These are phyloP conservation scores for Drosophila guanche DNA, from an alignment of 1,140 invertebrate genomes.

Conservation along the genomic window DNA sequence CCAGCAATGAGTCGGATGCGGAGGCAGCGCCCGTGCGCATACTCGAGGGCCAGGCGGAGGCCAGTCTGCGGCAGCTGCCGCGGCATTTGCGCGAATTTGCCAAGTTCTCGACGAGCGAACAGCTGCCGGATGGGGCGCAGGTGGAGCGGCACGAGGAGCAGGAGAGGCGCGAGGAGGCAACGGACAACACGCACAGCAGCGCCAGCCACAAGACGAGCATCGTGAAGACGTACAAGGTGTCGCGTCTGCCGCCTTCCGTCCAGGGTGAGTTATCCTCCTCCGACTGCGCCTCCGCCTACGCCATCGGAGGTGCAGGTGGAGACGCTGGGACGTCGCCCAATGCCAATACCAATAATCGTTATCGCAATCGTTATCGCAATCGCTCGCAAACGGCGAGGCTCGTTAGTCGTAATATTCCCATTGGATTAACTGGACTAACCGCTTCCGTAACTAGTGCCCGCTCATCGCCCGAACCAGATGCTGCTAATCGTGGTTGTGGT, in stretches of 20 bases:
- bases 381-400: constrained; percentile 67
- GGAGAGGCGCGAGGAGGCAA: constrained; percentile 69
- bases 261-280: constrained; percentile 69
- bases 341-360: background rate
- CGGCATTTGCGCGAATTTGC: constrained; percentile 90
- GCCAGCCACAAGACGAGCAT: constrained; percentile 76
- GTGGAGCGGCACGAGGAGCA: constrained; percentile 70
- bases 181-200: constrained; percentile 83
- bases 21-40: constrained; percentile 85
- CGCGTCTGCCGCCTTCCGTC: constrained; percentile 72
- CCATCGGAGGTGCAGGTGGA: constrained; percentile 1
- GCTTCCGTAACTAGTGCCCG: constrained; percentile 42
- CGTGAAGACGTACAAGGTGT: constrained; percentile 79
- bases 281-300: too few species aligned
- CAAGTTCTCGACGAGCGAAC: constrained; percentile 77
- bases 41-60: constrained; percentile 84
- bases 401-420: constrained; percentile 70
- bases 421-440: constrained; percentile 38
- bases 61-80: constrained; percentile 87
- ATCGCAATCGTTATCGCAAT: constrained; percentile 55
- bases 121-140: constrained; percentile 64
- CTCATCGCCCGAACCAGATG: constrained; percentile 43
- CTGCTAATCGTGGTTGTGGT: constrained; percentile 60
- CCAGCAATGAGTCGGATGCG: constrained; percentile 83
- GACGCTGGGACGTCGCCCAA: constrained; percentile 13